Conservation (phyloP, 1,140 invertebrate species). For the Ruditapes philippinarum region DNA sequence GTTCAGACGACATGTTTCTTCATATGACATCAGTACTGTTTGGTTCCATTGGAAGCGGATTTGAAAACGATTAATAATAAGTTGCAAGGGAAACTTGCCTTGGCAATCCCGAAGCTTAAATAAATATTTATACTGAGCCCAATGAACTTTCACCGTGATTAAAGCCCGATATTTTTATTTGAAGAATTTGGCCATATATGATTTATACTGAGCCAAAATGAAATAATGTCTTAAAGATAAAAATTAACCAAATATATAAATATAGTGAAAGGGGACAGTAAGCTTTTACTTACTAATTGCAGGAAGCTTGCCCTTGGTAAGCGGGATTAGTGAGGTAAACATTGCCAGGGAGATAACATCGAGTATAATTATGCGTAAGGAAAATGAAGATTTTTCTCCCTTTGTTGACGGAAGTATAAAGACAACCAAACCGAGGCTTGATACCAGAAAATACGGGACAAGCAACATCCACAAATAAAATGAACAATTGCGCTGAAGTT, state of each 20-base stretch:
- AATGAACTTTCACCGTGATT: too few relatives aligned
- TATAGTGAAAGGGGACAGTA: too few relatives aligned
- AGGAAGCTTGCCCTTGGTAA: neutral
- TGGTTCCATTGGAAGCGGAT: too few relatives aligned
- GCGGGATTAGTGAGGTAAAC: neutral
- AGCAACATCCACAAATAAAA: constrained; percentile 10
- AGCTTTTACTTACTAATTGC: neutral
- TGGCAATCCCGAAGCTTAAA: too few relatives aligned
- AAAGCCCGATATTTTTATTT: too few relatives aligned
- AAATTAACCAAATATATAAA: too few relatives aligned
- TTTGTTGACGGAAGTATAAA: neutral
- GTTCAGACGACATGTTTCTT: too few relatives aligned
- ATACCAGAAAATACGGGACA: neutral
- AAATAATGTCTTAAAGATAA: neutral
- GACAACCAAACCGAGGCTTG: constrained; percentile 6
- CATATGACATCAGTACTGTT: too few relatives aligned
- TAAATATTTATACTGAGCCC: too few relatives aligned
- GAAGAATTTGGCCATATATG: neutral
- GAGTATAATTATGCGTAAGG: neutral
- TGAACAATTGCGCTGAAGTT: neutral
- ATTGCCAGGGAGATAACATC: neutral
- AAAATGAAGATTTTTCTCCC: neutral
- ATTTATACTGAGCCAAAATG: neutral
- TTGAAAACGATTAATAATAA: too few relatives aligned
- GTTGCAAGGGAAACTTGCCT: too few relatives aligned